Evolutionary conservation across 1,140 invertebrate species (phyloP).

Genomic region (Parapsyche elsis): DNA sequence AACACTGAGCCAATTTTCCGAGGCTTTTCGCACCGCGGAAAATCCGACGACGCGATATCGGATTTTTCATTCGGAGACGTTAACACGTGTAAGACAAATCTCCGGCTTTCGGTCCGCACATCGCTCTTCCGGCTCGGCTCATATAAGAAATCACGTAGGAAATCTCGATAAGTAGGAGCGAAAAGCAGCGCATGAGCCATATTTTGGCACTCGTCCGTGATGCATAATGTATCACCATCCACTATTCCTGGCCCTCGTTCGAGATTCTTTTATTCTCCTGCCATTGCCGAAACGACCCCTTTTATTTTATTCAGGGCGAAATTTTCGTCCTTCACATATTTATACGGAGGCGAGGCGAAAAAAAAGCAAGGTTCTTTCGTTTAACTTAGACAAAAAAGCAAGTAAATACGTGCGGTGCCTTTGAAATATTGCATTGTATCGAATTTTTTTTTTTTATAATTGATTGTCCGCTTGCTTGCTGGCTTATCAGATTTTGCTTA

Average conservation of each 20-base stretch:
- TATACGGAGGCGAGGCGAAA: neutral
- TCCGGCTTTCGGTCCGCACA: neutral
- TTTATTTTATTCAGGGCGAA: neutral
- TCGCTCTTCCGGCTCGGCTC: neutral
- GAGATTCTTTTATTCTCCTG: neutral
- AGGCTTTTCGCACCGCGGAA: too few relatives aligned
- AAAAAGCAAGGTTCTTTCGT: too few relatives aligned
- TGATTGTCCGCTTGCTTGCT: too few relatives aligned
- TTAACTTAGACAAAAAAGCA: too few relatives aligned
- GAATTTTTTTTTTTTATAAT: too few relatives aligned
- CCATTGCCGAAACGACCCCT: neutral
- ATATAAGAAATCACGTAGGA: conserved; percentile 11
- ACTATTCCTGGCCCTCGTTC: neutral
- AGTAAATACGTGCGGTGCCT: too few relatives aligned
- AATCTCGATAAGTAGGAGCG: conserved; percentile 22
- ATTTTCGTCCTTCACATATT: neutral
- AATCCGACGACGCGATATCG: neutral
- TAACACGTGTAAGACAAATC: conserved; percentile 7
- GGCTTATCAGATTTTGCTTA: too few relatives aligned
- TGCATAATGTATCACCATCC: conserved; percentile 7
- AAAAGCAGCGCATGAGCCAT: conserved; percentile 1
- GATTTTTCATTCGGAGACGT: neutral
- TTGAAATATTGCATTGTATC: too few relatives aligned
- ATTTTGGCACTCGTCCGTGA: neutral
- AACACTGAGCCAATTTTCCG: too few relatives aligned